These are phyloP conservation scores for Anthopleura sola DNA, from an alignment of 64 coral and sea anemone species.

Conservation along the genomic window DNA sequence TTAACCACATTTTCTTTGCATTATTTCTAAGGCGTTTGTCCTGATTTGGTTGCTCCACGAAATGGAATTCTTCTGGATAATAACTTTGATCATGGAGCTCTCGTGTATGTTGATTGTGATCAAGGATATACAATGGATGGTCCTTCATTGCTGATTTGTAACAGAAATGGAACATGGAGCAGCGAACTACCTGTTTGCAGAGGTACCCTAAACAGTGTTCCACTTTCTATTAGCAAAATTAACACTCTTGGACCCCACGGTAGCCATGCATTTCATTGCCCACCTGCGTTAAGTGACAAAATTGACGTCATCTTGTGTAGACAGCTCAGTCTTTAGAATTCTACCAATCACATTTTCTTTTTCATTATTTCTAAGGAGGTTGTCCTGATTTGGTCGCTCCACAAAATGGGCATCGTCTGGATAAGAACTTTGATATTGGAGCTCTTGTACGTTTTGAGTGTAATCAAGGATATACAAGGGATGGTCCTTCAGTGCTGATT, in stretches of 20 bases:
- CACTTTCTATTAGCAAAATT: too few species aligned
- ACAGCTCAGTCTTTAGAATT: too few species aligned
- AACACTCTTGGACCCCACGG: too few species aligned
- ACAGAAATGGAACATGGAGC: conserved; percentile 29
- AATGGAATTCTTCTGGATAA: neutral
- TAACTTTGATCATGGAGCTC: neutral
- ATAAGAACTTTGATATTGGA: neutral
- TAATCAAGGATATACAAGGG: neutral
- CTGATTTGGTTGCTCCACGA: neutral
- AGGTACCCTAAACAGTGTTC: conserved; percentile 24
- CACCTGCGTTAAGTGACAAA: too few species aligned
- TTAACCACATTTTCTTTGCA: neutral
- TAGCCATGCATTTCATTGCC: too few species aligned
- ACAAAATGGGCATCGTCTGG: neutral
- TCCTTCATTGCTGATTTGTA: neutral
- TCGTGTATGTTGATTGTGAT: neutral
- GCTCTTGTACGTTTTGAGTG: neutral
- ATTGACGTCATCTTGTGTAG: too few species aligned
- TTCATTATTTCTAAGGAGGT: conserved; percentile 11
- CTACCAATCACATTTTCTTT: too few species aligned
- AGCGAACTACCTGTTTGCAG: conserved; percentile 7
- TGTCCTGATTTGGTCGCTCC: neutral
- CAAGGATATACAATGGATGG: neutral
- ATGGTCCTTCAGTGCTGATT: neutral
- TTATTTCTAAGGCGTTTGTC: conserved; percentile 1